Conservation (phyloP, 2,888 invertebrate species). For the Himalopsyche anomala region DNA sequence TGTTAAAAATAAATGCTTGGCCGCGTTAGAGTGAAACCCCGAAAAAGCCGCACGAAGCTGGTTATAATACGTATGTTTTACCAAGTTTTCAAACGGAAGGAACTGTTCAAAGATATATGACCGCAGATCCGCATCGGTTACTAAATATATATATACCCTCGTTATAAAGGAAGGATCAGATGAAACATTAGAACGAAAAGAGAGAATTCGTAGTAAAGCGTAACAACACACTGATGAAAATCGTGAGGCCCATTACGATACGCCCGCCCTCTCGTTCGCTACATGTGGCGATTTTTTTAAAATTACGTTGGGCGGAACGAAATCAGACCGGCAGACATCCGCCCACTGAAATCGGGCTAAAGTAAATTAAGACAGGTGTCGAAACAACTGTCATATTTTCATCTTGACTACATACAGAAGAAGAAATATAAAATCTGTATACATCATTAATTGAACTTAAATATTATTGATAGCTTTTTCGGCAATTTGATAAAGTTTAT, state of each 20-base stretch:
- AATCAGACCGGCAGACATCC: background rate
- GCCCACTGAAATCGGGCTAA: background rate
- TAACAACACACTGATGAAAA: constrained; percentile 22
- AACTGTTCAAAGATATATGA: too few relatives aligned
- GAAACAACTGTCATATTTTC: background rate
- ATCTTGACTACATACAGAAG: too few relatives aligned
- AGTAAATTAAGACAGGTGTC: background rate
- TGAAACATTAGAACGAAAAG: background rate
- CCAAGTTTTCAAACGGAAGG: too few relatives aligned
- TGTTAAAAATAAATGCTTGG: too few relatives aligned
- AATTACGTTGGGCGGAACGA: background rate
- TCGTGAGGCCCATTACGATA: constrained; percentile 39
- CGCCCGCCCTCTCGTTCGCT: constrained; percentile 10
- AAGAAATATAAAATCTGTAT: too few relatives aligned
- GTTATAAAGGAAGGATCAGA: constrained; percentile 10
- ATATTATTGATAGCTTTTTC: too few relatives aligned
- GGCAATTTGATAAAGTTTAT: too few relatives aligned
- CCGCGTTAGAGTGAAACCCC: too few relatives aligned
- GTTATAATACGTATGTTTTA: too few relatives aligned
- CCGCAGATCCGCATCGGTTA: background rate
- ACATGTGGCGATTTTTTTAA: constrained; percentile 34
- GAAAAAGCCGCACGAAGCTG: too few relatives aligned
- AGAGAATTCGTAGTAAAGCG: background rate
- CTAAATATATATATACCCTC: background rate
- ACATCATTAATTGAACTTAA: too few relatives aligned